Evolutionary conservation across 2,888 invertebrate genomes (phyloP), one percentile per base, ranked within the genome.

Genomic region (Acleris literana): DNA sequence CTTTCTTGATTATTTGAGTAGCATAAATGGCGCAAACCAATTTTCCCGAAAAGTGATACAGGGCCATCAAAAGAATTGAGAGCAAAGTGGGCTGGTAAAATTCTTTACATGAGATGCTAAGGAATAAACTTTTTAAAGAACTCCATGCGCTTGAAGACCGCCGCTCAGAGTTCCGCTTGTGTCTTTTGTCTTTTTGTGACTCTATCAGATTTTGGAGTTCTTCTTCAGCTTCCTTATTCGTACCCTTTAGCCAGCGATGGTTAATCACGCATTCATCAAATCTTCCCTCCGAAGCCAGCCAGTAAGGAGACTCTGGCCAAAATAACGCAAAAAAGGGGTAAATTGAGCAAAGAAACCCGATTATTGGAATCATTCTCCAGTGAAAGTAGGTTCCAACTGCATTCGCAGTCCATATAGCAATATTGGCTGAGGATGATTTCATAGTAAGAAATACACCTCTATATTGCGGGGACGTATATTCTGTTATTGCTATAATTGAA

Each of bases 81-180:
- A 80, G 53, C 13, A 78, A 57, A 6, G 81, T 49, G 0, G 83
- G 83, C 64, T 76, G 78, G 55, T 81, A 83, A 69, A 81, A 82
- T 13, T 75, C 72, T 49, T 55, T 58, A 17, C 4, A 58, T 80
- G 78, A 0, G 84, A 85, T 3, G 84, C 83, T 64, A 77, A n/a
- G 2, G 3, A 17, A 48, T 18, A n/a, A 48, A 1, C n/a, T n/a
- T 18, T 18, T 48, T 1, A 48, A 7, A 7, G 29, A 7, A 7
- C 29, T 29, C 17, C 17, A 17, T 48, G 48, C 9, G 48, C n/a
- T 6, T 17, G 17, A 5, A n/a, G 48, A 3, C 48, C 17, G 17
- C 17, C 7, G 48, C 48, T 16, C 25, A 25, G 25, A 25, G 25
- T 5, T 46, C n/a, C 7, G 16, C 1, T 48, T 46, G 9, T n/a